Base-by-base conservation (phyloP, 2,797 vertebrate genomes). In the Lepidocolaptes lacrymiger region DNA sequence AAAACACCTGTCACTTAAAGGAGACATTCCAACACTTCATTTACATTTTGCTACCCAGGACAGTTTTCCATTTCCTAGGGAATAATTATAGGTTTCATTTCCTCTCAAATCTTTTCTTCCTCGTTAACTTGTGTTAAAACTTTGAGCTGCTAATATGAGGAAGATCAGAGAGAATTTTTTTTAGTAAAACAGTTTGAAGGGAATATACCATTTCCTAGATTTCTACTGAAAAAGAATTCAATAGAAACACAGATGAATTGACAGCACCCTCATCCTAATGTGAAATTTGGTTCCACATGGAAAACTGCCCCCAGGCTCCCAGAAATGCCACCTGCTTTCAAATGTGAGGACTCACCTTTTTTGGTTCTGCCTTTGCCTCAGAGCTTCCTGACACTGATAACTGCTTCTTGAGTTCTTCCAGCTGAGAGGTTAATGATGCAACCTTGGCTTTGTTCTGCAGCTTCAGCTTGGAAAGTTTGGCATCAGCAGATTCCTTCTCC, bases 391-490 rank as follows among this genome's bases (percentile, higher is more conserved):
- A 86, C 30, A 89, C 97, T 24, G 97, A 85, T n/a, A 98, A 92
- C 16, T 98, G 98, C 36, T 98, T 99, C 97, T 96, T 99, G 89
- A 99, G 96, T 76, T 99, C 98, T 96, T 99, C 99, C 93, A 99
- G 80, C 92, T 99, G 98, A 0, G 98, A 83, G 10, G 94, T 98
- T 77, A 99, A 97, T 2, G 98, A 99, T 3, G 98, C 98, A 84
- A 99, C 98, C 97, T 99, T 99, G 74, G 99, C 99, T 94, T 99
- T 99, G 97, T 98, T 98, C 95, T 99, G 99, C 21, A 99, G 98
- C 85, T 98, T 99, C 82, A 99, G 95, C 97, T 99, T 99, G 3
- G 98, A 99, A 89, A 99, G 76, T 77, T 95, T 99, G 89, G 98
- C 95, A 80, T 99, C 99, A 26, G 97, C 98, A 3, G 98, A 95